Percentiles rank a stretch among this genome's conserved stretches.
Evolutionary conservation across 2,888 invertebrate species (phyloP).

Genomic region (Strigamia crassipes): DNA sequence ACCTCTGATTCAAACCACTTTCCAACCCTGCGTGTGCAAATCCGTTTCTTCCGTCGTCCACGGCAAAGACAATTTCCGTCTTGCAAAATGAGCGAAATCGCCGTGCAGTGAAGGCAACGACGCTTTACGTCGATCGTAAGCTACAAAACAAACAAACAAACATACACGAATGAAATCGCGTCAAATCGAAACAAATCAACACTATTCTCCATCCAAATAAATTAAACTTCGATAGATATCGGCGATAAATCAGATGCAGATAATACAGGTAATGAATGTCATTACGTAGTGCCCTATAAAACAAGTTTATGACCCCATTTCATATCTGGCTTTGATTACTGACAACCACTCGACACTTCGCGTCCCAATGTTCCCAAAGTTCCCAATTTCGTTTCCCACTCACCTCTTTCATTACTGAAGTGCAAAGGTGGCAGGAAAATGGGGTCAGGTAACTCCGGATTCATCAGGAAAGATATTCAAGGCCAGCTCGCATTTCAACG

Average conservation of each 20-base stretch:
- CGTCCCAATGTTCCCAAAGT: no score
- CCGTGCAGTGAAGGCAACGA: neutral
- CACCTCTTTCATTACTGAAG: slow-evolving; percentile 15
- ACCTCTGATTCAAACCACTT: no score
- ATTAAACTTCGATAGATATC: neutral
- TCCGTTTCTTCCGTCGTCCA: neutral
- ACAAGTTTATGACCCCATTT: neutral
- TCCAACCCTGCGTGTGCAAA: neutral
- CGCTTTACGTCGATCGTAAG: neutral
- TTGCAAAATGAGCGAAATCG: neutral
- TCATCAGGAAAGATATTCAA: slow-evolving; percentile 17
- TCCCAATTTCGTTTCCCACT: no score
- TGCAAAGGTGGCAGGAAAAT: neutral
- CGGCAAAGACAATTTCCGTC: slow-evolving; percentile 3
- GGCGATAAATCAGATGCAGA: neutral
- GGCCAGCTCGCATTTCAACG: slow-evolving; percentile 11
- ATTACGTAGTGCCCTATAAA: neutral
- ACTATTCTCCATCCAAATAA: no score
- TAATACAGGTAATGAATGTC: neutral
- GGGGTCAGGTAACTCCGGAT: neutral
- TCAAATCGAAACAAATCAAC: no score
- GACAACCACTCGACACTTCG: neutral
- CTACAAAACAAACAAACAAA: neutral
- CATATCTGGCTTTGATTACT: neutral
- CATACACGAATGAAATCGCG: no score